These are phyloP conservation scores for Paralichthys olivaceus DNA, from an alignment of 2,113 vertebrate genomes.

Conservation along the genomic window DNA sequence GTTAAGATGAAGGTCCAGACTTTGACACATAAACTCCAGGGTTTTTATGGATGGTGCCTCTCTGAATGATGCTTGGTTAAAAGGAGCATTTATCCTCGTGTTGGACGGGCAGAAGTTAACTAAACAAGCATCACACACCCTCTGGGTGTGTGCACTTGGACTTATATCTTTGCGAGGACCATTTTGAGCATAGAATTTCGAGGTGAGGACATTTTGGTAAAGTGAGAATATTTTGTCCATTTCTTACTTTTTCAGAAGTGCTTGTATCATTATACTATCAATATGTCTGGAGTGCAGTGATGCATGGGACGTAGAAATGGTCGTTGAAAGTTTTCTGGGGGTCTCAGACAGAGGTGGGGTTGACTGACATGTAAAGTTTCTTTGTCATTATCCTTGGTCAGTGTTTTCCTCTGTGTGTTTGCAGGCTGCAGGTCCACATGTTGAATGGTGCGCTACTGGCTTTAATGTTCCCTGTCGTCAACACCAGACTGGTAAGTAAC, in stretches of 20 bases:
- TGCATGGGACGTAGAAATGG: neutral
- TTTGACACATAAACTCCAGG: constrained; percentile 39
- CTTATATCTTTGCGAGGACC: neutral
- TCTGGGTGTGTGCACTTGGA: constrained; percentile 15
- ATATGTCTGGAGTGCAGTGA: neutral
- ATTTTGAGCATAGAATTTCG: neutral
- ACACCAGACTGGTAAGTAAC: constrained; percentile 94
- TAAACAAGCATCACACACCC: constrained; percentile 20
- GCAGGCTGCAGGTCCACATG: constrained; percentile 98
- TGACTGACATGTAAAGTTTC: neutral
- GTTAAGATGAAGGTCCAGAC: constrained; percentile 12
- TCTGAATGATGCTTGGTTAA: constrained; percentile 11
- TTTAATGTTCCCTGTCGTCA: constrained; percentile 95
- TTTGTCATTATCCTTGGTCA: neutral
- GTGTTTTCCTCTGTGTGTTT: constrained; percentile 32
- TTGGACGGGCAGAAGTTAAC: constrained; percentile 12
- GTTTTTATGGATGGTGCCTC: neutral
- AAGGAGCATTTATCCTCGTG: constrained; percentile 12
- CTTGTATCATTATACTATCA: neutral
- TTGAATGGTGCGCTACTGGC: constrained; percentile 95
- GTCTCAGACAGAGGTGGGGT: no score
- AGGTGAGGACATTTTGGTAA: no score
- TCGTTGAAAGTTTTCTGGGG: neutral
- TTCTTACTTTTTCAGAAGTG: no score
- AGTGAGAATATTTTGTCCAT: no score